Base-by-base conservation (phyloP, 2,113 vertebrate genomes). In the Ciconia stormi region DNA sequence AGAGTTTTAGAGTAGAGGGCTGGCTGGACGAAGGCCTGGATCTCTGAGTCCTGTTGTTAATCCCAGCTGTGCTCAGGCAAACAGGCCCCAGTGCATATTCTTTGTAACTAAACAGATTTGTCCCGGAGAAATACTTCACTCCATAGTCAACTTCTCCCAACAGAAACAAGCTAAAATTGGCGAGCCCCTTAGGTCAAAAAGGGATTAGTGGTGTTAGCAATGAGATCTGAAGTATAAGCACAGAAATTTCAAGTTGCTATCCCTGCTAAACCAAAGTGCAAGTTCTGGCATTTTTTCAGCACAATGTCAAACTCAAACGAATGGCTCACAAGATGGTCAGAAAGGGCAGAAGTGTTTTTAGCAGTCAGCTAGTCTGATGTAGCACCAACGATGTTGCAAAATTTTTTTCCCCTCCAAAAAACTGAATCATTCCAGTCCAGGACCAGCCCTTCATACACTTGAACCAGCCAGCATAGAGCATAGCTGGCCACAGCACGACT, bases 81-180 rank as follows among this genome's bases (percentile, higher is more conserved):
- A 59, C 25, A 83, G 72, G 42, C 15, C 56, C 49, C 4, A 3
- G 59, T 49, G 73, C 38, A n/a, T 34, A 46, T 66, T 77, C 58
- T 86, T 87, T 73, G 62, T 83, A 82, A 86, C 42, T 29, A n/a
- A 83, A 81, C 30, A 81, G 62, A 80, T 62, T 77, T 93, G 67
- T 77, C 70, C 71, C 62, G 81, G 30, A 83, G 82, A 95, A 96
- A 92, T 30, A 80, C 85, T 92, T 92, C 56, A 56, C 40, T 89
- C 50, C 53, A 66, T 58, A 69, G 46, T 49, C 76, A 95, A 58
- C 71, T 93, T 90, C 86, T 95, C 63, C 71, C 82, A 92, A 66
- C 25, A 95, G 86, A 92, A 95, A 80, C 76, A 77, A 90, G 42
- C 53, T 81, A 86, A 91, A 95, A 72, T 59, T 89, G 95, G 91